phyloP scores from a whole-genome alignment of 2,888 invertebrate species.

The Congeria kusceri region DNA sequence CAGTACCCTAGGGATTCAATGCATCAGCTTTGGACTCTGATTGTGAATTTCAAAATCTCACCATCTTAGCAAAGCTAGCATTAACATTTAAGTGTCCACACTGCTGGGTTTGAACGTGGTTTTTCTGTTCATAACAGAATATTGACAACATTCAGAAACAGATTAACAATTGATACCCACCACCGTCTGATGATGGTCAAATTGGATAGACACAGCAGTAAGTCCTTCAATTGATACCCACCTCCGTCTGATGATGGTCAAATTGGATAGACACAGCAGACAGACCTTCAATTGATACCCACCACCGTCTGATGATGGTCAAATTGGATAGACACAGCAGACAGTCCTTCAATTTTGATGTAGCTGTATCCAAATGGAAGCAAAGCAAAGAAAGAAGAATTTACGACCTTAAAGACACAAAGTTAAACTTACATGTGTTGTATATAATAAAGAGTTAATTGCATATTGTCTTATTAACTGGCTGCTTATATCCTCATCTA shows the following conservation, averaged over 20 bases:
- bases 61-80: constrained; percentile 11
- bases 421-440: too few species aligned
- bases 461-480: too few species aligned
- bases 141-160: constrained; percentile 13
- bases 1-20: constrained; percentile 24
- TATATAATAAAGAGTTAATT: too few species aligned
- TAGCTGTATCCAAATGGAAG: too few species aligned
- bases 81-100: constrained; percentile 28
- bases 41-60: constrained; percentile 23
- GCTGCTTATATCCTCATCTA: too few species aligned
- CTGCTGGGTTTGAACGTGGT: constrained; percentile 24
- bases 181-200: constrained; percentile 16
- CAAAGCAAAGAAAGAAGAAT: too few species aligned
- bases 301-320: constrained; percentile 12
- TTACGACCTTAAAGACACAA: too few species aligned
- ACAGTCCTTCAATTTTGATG: too few species aligned
- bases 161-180: constrained; percentile 16
- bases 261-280: constrained; percentile 3
- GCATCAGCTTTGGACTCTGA: constrained; percentile 13
- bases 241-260: constrained; percentile 14
- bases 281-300: constrained; percentile 11
- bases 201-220: too few species aligned
- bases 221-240: not conserved
- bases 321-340: constrained; percentile 1
- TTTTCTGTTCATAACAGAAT: constrained; percentile 22